Evolutionary conservation across 2,888 invertebrate species (phyloP), one percentile per base, ranked within the genome.

Genomic region (Dicyrtoma fusca): DNA sequence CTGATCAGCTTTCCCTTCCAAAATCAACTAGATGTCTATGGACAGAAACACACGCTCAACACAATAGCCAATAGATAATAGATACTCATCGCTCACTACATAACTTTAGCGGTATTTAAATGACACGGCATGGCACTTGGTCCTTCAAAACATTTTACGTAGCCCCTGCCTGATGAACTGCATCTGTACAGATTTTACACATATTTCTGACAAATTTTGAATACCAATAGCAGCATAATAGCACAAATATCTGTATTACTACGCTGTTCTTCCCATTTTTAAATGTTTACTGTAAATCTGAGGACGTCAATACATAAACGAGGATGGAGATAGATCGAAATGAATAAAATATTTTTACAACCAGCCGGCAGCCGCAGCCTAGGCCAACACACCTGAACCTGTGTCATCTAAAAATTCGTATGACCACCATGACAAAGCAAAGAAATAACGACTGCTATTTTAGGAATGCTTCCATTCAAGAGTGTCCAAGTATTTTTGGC

Each of bases 1-100:
- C 8, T 34, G 55, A 65, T 73, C 62, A 70, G 42, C 65, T 66
- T 57, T 25, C 65, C 64, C 71, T 64, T 64, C 64, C 63, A 61
- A 71, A 11, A 26, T 59, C 1, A 59, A 34, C 42, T 42, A 42
- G 57, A 71, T 65, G 47, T 53, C 34, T n/a, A 45, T 49, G 57
- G 61, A 71, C 55, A 71, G 47, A 42, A 23, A 69, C 62, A 62
- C 53, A 51, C 62, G 17, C 21, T 51, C 26, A 10, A 21, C 21
- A 47, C 49, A 64, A 57, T 57, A 23, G 25, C 23, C 3, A 19
- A 34, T 34, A 5, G 34, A 8, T 3, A 34, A n/a, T n/a, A 34
- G 34, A 34, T 34, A 5, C 4, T 34, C 34, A 34, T 34, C 34
- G 3, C 34, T 34, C 8, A 34, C 34, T 34, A 8, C 34, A 34